These are phyloP conservation scores for Distichodus sexfasciatus DNA, from an alignment of 2,797 vertebrate genomes.

Conservation along the genomic window DNA sequence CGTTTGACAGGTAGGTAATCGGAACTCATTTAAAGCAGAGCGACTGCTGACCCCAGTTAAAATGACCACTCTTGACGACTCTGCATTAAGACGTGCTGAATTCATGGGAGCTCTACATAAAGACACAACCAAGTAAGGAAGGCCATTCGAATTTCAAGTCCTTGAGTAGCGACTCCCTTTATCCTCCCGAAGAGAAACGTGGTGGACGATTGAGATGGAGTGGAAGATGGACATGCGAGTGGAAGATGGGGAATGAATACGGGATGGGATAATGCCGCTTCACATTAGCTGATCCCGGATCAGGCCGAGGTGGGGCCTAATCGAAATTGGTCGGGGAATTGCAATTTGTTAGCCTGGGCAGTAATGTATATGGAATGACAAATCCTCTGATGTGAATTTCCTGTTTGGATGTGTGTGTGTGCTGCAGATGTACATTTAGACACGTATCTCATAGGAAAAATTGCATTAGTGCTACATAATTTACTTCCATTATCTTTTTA, in stretches of 20 bases:
- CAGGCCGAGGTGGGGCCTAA: background rate
- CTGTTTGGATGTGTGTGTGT: background rate
- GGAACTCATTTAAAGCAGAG: background rate
- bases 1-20: conserved; percentile 1
- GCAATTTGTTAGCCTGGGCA: background rate
- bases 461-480: conserved; percentile 35
- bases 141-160: background rate
- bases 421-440: conserved; percentile 3
- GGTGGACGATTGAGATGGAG: background rate
- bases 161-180: too few relatives aligned
- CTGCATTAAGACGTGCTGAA: conserved; percentile 6
- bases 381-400: background rate
- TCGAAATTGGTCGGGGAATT: background rate
- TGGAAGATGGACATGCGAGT: background rate
- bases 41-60: conserved; percentile 11
- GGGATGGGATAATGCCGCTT: background rate
- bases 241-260: background rate
- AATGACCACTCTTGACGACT: background rate
- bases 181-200: too few relatives aligned
- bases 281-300: background rate
- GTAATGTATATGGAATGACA: background rate
- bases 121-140: too few relatives aligned
- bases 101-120: background rate
- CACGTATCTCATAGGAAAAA: conserved; percentile 60
- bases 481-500: conserved; percentile 45